Percentiles rank a stretch among this genome's conserved stretches.
These are phyloP conservation scores for Melanerpes aurifrons DNA, from an alignment of 2,113 vertebrate genomes.

Conservation along the genomic window DNA sequence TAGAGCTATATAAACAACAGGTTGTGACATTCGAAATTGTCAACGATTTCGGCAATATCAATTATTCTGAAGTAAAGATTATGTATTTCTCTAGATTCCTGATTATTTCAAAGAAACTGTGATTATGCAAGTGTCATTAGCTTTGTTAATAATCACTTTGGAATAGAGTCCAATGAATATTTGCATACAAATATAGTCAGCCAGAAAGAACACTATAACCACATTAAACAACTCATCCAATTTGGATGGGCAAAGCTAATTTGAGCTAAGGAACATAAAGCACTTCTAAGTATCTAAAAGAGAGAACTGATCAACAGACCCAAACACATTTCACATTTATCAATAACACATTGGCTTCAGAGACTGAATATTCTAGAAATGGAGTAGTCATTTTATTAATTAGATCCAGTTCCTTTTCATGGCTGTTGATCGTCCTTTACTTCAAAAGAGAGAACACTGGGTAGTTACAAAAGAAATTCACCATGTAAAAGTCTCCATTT, in stretches of 20 bases:
- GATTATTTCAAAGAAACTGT: not conserved
- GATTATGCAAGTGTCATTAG: not conserved
- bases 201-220: conserved; percentile 30
- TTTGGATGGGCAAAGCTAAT: conserved; percentile 53
- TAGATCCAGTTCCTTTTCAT: conserved; percentile 29
- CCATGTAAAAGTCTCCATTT: not conserved
- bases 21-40: not conserved
- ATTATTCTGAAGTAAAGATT: not conserved
- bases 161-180: conserved; percentile 1
- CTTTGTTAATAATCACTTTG: not conserved
- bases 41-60: not conserved
- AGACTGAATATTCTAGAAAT: conserved; percentile 23
- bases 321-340: conserved; percentile 53
- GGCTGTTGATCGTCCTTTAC: conserved; percentile 29
- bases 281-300: conserved; percentile 36
- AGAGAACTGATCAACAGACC: conserved; percentile 38
- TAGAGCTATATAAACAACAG: not conserved
- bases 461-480: conserved; percentile 5
- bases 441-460: not conserved
- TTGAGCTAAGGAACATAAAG: conserved; percentile 59
- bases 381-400: conserved; percentile 36
- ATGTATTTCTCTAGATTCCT: not conserved
- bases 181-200: conserved; percentile 12
- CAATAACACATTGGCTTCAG: conserved; percentile 30
- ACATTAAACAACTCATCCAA: conserved; percentile 48